Percentiles rank a stretch among this genome's conserved stretches.
Evolutionary conservation across 2,113 vertebrate species (phyloP).

Genomic region (Protobothrops mucrosquamatus): DNA sequence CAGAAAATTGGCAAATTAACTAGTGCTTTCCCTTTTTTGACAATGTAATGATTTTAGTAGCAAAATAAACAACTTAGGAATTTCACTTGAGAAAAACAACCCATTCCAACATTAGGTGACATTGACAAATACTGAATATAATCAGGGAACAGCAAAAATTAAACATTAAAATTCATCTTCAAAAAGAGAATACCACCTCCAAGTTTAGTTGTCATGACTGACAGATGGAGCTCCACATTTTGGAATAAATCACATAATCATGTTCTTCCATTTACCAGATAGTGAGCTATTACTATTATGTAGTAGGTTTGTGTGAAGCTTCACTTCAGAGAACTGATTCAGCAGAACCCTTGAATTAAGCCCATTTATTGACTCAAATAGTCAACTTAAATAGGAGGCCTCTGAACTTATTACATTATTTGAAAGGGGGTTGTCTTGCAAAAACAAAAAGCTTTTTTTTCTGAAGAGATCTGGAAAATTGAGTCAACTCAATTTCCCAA

Average conservation of each 20-base stretch:
- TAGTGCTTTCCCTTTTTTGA: constrained; percentile 57
- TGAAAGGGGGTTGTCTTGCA: neutral
- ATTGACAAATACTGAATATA: constrained; percentile 23
- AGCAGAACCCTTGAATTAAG: neutral
- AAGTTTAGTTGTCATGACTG: neutral
- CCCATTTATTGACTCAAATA: neutral
- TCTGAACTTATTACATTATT: neutral
- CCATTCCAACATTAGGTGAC: constrained; percentile 38
- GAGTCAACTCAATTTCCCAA: neutral
- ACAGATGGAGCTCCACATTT: neutral
- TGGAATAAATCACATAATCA: neutral
- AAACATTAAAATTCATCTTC: neutral
- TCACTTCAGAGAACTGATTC: neutral
- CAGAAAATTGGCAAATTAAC: constrained; percentile 63
- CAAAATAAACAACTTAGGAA: constrained; percentile 61
- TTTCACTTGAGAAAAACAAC: constrained; percentile 35
- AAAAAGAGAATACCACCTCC: neutral
- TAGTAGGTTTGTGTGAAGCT: neutral
- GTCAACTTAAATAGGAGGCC: neutral
- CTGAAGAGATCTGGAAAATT: neutral
- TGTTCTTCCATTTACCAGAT: neutral
- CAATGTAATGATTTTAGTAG: constrained; percentile 62
- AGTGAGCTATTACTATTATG: neutral
- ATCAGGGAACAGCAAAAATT: neutral
- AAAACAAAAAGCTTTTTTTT: neutral